These are phyloP conservation scores for Sinhomidia bicolor DNA, from an alignment of 2,888 invertebrate species.

Conservation along the genomic window DNA sequence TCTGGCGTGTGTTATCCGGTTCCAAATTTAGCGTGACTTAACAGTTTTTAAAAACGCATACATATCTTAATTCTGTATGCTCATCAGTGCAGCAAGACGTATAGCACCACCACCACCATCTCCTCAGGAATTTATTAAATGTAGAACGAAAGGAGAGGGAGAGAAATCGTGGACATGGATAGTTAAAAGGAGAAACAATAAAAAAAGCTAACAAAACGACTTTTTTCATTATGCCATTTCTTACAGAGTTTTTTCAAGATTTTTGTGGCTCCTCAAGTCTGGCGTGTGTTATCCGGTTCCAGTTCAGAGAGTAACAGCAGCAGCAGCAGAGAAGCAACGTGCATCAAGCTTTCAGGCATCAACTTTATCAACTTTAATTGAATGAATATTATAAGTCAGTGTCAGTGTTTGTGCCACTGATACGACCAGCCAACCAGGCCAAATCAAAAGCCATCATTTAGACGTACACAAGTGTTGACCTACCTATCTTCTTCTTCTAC, in stretches of 20 bases:
- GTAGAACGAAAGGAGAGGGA: background rate
- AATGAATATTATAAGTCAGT: background rate
- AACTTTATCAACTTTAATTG: background rate
- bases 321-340: no score
- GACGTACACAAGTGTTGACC: no score
- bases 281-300: background rate
- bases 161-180: background rate
- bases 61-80: background rate
- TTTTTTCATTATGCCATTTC: background rate
- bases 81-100: background rate
- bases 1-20: background rate
- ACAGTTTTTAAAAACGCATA: background rate
- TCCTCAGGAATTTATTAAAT: background rate
- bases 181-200: background rate
- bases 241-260: background rate
- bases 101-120: background rate
- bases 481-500: background rate
- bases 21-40: slow-evolving; percentile 34
- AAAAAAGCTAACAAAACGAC: background rate
- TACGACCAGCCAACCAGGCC: background rate
- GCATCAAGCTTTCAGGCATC: background rate
- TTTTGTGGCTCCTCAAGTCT: background rate
- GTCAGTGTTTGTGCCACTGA: background rate
- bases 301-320: background rate
- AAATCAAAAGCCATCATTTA: background rate